Base-by-base conservation (phyloP, 2,113 vertebrate species). In the Xiphophorus couchianus region DNA sequence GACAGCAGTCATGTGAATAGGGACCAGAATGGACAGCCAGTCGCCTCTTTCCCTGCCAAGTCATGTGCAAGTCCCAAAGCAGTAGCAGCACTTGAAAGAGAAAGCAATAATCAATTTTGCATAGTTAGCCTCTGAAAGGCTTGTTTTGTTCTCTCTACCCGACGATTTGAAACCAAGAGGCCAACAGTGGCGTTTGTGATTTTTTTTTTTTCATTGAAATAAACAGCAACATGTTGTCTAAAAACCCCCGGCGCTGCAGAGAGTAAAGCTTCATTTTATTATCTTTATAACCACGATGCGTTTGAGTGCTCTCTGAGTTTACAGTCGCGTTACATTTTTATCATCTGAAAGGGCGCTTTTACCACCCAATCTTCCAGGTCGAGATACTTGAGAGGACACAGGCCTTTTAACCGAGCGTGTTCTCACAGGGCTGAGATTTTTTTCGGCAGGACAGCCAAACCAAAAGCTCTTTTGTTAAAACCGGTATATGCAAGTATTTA, bases 1-100 rank as follows among this genome's bases (percentile, higher is more conserved):
- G 87, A 86, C 82, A 88, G 77, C 83, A 87, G 90, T 91, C 90
- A 92, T 93, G 85, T 92, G 92, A 90, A 88, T 81, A 81, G 78
- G 44, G 81, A 81, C 84, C 76, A 78, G 86, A 89, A 87, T 77
- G 80, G 79, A 85, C 83, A 79, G 86, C 88, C 89, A 91, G 91
- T 90, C 91, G 92, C 65, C 80, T 90, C 84, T 88, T 85, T 88
- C 68, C 67, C 84, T 92, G 92, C 93, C 91, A 92, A 92, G 91
- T 94, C 93, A 94, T 93, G 90, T 93, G 92, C 91, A 87, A 91
- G 89, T 91, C 89, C 90, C 91, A 93, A 92, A 91, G 91, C 84
- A 74, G 84, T 82, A 86, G 86, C 65, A 48, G 80, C 86, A 90
- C 90, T 93, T 90, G 84, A 90, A 91, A 92, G 83, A 89, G 86